Conservation (phyloP, 2,797 vertebrate species). For the Austrolebias charrua region DNA sequence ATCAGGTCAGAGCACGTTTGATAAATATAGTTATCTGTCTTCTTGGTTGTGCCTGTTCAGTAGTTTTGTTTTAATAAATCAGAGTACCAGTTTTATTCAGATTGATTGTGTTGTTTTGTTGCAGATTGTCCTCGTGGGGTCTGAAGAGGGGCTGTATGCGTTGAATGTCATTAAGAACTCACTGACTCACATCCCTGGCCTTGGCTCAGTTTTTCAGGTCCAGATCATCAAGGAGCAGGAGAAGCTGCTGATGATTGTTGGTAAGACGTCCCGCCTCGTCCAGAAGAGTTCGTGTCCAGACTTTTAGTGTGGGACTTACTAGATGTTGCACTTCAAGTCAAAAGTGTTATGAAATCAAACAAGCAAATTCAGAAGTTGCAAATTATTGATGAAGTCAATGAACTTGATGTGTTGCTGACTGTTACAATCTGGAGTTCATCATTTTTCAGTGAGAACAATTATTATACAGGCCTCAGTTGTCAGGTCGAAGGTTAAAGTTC, state of each 20-base stretch:
- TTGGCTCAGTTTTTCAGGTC: conserved; percentile 97
- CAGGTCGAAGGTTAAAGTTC: too few relatives aligned
- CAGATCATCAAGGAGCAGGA: conserved; percentile 97
- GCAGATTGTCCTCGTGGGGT: conserved; percentile 97
- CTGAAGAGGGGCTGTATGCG: conserved; percentile 97
- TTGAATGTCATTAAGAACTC: conserved; percentile 98
- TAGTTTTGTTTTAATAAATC: neutral
- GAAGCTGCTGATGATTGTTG: conserved; percentile 97
- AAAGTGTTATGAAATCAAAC: neutral
- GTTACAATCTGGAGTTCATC: neutral
- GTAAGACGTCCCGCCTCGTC: conserved; percentile 73
- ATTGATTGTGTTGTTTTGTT: conserved; percentile 1
- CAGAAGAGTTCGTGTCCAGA: neutral
- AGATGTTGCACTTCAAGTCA: neutral
- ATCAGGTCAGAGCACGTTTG: conserved; percentile 83
- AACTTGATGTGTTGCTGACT: neutral
- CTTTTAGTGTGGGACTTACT: neutral
- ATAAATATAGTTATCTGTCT: too few relatives aligned
- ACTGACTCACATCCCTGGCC: conserved; percentile 92
- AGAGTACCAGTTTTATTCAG: too few relatives aligned
- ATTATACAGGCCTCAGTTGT: neutral
- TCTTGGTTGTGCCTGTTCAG: too few relatives aligned
- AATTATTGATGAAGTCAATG: neutral
- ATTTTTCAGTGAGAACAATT: neutral
- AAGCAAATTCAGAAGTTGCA: neutral